These are phyloP conservation scores for Antennarius striatus DNA, from an alignment of 2,113 vertebrate genomes.

Conservation along the genomic window DNA sequence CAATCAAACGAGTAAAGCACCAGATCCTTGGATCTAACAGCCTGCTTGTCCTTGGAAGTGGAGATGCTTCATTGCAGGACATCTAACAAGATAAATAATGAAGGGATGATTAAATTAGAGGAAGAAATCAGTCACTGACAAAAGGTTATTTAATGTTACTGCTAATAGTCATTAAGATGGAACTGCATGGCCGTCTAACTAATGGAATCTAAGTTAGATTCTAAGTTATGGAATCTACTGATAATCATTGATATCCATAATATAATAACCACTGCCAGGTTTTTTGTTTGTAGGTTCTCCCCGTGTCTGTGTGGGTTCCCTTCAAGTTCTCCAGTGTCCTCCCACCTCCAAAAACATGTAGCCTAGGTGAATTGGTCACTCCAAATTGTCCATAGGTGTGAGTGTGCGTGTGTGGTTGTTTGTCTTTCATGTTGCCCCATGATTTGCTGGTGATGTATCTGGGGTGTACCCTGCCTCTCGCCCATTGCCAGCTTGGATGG, in stretches of 20 bases:
- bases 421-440: neutral
- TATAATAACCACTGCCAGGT: no score
- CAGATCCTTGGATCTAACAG: slow-evolving; percentile 7
- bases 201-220: no score
- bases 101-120: slow-evolving; percentile 3
- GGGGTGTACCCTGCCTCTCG: no score
- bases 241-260: no score
- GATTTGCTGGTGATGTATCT: neutral
- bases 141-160: neutral
- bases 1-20: slow-evolving; percentile 17
- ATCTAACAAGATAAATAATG: neutral
- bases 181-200: neutral
- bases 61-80: neutral
- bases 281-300: no score
- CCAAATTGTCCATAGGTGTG: no score
- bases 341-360: no score
- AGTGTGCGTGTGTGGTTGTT: no score
- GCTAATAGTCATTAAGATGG: neutral
- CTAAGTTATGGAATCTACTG: no score
- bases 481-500: neutral
- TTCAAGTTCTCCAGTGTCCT: no score
- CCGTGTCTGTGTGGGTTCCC: no score
- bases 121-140: neutral
- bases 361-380: no score
- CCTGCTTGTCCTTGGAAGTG: neutral